Base-by-base conservation (phyloP, 2,888 invertebrate genomes). In the Desoria tigrina region DNA sequence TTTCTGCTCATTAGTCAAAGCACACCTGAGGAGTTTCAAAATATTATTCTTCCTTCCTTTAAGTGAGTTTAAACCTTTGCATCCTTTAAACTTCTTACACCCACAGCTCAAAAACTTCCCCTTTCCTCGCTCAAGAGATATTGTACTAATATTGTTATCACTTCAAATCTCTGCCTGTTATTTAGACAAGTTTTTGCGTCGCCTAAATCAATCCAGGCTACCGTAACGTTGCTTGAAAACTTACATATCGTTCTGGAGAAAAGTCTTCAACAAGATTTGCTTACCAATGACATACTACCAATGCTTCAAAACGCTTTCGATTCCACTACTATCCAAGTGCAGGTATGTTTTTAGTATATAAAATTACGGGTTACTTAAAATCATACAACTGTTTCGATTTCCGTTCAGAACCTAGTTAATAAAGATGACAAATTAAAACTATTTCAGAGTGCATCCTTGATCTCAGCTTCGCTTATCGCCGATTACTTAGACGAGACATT, bases 171-270 rank as follows among this genome's bases (percentile, higher is more conserved):
- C n/a, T n/a, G n/a, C n/a, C n/a, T n/a, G n/a, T n/a, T 11, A 45
- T 60, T 14, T 81, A 90, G 90, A 79, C 83, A 83, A 73, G 84
- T 93, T 64, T 88, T 92, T 81, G 85, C 86, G 72, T 85, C 87
- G 57, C 90, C 90, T 26, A 91, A 89, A 81, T 88, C 88, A 65
- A 87, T 90, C 68, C 89, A 91, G 81, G 92, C 94, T 14, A 89
- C 91, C 0, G 92, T 94, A 6, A 90, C 90, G 56, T 84, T 96
- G 65, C 82, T 96, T 78, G 94, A 95, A 81, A 92, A 93, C 80
- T 83, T 96, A 77, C 93, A 95, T 81, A 83, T 91, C 71, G 88
- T 96, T 71, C 84, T 96, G 79, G 88, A 89, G 78, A 96, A 95
- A 82, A 91, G 93, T 67, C 87, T 89, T 16, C 83, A 86, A 53